Evolutionary conservation across 1,140 invertebrate species (phyloP), one percentile per base, ranked within the genome.

Genomic region (Drosophila sproati): DNA sequence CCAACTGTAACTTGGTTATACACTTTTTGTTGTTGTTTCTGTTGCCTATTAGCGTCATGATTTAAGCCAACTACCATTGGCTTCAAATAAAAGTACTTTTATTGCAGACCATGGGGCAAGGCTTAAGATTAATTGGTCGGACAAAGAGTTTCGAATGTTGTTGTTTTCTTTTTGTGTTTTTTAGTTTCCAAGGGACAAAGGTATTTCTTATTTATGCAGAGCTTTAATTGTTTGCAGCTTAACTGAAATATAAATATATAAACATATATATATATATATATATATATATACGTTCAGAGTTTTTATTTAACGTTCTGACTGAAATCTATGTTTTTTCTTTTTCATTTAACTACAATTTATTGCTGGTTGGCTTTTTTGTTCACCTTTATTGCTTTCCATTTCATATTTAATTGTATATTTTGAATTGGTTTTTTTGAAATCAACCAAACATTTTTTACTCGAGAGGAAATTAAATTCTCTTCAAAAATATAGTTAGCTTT

Each of bases 41-140:
- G 43, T 52, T 34, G 62, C 54, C 45, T 50, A 61, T 74, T 56
- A 45, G 51, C 43, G 57, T 41, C 72, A 70, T 74, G 66, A 74
- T 74, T 74, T 70, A 74, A 70, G 35, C 50, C 34, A 34, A 47
- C 54, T 72, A 2, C 51, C 41, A 41, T 61, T 41, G 29, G 29
- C 10, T 31, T 39, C 3, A 8, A 60, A 32, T 35, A 29, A 41
- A 35, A 45, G 57, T 45, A 47, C n/a, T 64, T 54, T 64, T 64
- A 55, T 64, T 55, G 50, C 62, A 34, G 7, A 12, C 35, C 12
- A 51, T 51, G 39, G 41, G 28, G 20, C 66, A 73, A 28, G 48
- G 71, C 72, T 71, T 50, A 35, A 71, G 68, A 75, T 75, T 75
- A 75, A 75, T 75, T 72, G 73, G 35, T 64, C 31, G 60, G 35